Conservation (phyloP, 2,888 invertebrate species). For the Callyntrura sp. region DNA sequence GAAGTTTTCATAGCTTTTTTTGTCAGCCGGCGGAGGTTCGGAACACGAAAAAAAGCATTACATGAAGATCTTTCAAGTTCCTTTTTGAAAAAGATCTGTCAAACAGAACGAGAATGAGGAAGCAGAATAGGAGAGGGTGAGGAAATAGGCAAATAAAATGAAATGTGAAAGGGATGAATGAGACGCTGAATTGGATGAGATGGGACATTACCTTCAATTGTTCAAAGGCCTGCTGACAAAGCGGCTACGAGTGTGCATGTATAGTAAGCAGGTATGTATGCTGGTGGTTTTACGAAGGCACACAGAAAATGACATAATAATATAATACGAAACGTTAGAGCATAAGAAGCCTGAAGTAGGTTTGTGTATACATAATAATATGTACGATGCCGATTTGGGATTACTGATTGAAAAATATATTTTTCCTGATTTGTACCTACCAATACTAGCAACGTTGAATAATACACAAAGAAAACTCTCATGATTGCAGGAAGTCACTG, state of each 20-base stretch:
- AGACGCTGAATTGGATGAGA: slow-evolving; percentile 75
- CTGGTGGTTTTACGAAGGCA: neutral
- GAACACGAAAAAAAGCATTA: slow-evolving; percentile 41
- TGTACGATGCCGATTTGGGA: neutral
- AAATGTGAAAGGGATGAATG: slow-evolving; percentile 80
- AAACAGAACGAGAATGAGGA: slow-evolving; percentile 69
- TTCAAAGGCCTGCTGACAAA: slow-evolving; percentile 45
- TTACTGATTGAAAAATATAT: slow-evolving; percentile 29
- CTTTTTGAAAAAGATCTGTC: slow-evolving; percentile 65
- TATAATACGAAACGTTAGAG: neutral
- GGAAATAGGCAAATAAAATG: slow-evolving; percentile 77
- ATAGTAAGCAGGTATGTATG: neutral
- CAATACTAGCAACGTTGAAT: neutral
- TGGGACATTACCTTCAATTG: slow-evolving; percentile 71
- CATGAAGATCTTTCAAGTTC: slow-evolving; percentile 68
- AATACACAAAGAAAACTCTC: neutral
- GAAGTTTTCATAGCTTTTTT: slow-evolving; percentile 3
- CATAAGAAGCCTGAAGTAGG: neutral
- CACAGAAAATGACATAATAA: slow-evolving; percentile 14
- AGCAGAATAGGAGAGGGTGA: slow-evolving; percentile 52
- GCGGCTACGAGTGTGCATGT: slow-evolving; percentile 20
- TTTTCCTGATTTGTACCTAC: slow-evolving; percentile 12
- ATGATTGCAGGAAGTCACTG: neutral
- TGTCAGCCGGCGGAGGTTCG: slow-evolving; percentile 37
- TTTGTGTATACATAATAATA: neutral